phyloP scores from a whole-genome alignment of 2,797 vertebrate genomes.

The Xenops minutus region DNA sequence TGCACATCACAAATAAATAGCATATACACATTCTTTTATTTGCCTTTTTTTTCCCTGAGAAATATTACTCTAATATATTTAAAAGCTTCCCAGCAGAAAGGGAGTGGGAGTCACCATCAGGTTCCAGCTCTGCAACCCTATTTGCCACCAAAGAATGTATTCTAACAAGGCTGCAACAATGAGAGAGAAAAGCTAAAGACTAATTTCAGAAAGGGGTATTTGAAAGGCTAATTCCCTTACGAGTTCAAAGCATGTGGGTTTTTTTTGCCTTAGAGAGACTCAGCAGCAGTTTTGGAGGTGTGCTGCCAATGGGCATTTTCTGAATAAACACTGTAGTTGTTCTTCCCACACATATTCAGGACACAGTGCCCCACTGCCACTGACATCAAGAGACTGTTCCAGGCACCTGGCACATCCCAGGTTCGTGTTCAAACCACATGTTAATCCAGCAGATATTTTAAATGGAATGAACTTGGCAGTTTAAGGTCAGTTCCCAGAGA shows the following conservation, averaged over 20 bases:
- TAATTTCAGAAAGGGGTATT: neutral
- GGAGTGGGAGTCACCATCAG: neutral
- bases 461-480: neutral
- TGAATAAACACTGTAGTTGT: neutral
- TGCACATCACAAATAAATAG: neutral
- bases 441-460: conserved; percentile 33
- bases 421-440: neutral
- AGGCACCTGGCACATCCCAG: neutral
- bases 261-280: neutral
- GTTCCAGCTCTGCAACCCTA: neutral
- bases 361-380: neutral
- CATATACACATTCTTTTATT: neutral
- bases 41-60: neutral
- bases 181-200: neutral
- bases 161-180: neutral
- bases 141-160: neutral
- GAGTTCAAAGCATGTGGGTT: neutral
- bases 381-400: neutral
- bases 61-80: neutral
- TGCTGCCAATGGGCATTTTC: neutral
- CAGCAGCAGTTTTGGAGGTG: neutral
- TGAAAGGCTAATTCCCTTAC: neutral
- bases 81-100: neutral
- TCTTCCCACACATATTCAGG: neutral
- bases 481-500: conserved; percentile 3